phyloP scores from a whole-genome alignment of 2,888 invertebrate genomes.

The Exephanes ischioxanthus region DNA sequence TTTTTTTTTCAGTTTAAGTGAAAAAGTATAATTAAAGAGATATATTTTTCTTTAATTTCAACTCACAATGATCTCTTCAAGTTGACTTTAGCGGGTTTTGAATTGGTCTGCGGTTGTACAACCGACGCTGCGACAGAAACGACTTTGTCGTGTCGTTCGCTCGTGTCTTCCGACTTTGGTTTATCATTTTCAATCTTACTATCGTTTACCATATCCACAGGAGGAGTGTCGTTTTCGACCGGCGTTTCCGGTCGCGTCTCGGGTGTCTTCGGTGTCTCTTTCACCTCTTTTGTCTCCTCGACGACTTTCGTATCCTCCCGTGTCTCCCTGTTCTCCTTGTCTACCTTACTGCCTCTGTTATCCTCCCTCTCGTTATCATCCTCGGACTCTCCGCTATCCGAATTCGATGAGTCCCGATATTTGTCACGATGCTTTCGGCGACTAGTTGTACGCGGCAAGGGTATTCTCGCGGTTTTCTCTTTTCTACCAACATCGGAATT shows the following conservation, averaged over 20 bases:
- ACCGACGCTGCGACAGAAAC: slow-evolving; percentile 38
- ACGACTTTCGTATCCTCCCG: slow-evolving; percentile 47
- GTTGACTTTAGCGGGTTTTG: slow-evolving; percentile 82
- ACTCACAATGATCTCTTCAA: slow-evolving; percentile 84
- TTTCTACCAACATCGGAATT: slow-evolving; percentile 66
- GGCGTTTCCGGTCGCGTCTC: slow-evolving; percentile 49
- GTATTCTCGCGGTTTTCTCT: slow-evolving; percentile 46
- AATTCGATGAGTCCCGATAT: slow-evolving; percentile 81
- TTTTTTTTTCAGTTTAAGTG: not conserved
- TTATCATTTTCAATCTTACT: slow-evolving; percentile 47
- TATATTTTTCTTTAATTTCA: not conserved
- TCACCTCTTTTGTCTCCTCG: slow-evolving; percentile 67
- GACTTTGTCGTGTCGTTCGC: slow-evolving; percentile 61
- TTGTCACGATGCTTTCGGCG: slow-evolving; percentile 81
- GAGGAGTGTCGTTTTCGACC: slow-evolving; percentile 60
- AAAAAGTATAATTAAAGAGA: not conserved
- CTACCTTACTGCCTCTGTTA: slow-evolving; percentile 17
- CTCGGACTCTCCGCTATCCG: slow-evolving; percentile 81
- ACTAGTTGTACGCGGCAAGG: slow-evolving; percentile 66
- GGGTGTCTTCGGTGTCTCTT: slow-evolving; percentile 65
- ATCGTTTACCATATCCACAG: slow-evolving; percentile 3
- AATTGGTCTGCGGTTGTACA: slow-evolving; percentile 65
- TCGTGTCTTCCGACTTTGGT: slow-evolving; percentile 36
- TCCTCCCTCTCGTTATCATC: slow-evolving; percentile 74
- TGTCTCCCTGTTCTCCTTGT: slow-evolving; percentile 21